Base-by-base conservation (phyloP, 2,888 invertebrate genomes). In the Xanthorhoe spadicearia region DNA sequence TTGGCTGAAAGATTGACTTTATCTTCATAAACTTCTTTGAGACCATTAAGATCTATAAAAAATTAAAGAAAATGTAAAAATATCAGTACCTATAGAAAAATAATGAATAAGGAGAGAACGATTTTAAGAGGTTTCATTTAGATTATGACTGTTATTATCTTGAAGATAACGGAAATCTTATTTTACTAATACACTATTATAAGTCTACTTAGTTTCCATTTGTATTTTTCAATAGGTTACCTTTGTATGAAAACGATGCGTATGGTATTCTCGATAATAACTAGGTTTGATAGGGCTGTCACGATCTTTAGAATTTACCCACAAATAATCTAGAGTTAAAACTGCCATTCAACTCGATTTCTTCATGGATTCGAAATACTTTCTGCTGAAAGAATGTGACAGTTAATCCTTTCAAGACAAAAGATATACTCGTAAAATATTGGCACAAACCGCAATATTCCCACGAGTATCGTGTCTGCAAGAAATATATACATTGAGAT, bases 1-100 rank as follows among this genome's bases (percentile, higher is more conserved):
- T 87, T 85, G 77, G 75, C 78, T 83, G 83, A 85, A 84, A 85
- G 83, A 85, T 78, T n/a, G n/a, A n/a, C n/a, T n/a, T n/a, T n/a
- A 81, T 78, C 78, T 76, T 81, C 83, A 86, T 85, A 83, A 81
- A 84, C 80, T 81, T 13, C 0, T 13, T 13, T 13, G 38, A 13
- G 13, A 13, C 9, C 13, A 13, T 13, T 43, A 2, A 2, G 10
- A 9, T 13, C 10, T 10, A 9, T 43, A 43, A 13, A 13, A 43
- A 38, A 38, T 13, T 43, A 43, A 13, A 2, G 13, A 0, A 43
- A 43, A 13, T 2, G 13, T 38, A 43, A 43, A 43, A 43, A 3
- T 7, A 7, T 28, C 28, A 32, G 8, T 13, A 13, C 13, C 35
- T 3, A 5, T 43, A 13, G 2, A 43, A 43, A 43, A 43, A 43